Evolutionary conservation across 2,797 vertebrate genomes (phyloP).

Genomic region (Anguilla megastoma): DNA sequence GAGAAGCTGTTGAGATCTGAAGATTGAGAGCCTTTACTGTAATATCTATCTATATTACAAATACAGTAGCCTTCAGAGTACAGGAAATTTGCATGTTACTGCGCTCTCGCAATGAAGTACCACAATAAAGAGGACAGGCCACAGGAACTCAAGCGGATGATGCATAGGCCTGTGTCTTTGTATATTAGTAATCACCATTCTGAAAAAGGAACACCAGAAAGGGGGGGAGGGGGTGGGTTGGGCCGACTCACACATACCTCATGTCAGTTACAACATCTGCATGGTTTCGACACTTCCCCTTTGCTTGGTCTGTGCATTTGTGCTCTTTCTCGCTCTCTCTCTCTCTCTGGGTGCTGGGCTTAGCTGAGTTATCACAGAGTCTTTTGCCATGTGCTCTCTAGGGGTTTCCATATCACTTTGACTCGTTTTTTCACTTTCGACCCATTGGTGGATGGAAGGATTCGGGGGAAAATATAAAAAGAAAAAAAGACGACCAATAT

Average conservation of each 20-base stretch:
- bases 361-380: conserved; percentile 20
- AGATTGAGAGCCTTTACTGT: background rate
- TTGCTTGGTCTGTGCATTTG: conserved; percentile 26
- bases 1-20: background rate
- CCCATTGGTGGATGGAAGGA: conserved; percentile 32
- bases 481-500: conserved; percentile 26
- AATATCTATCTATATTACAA: background rate
- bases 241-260: conserved; percentile 52
- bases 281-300: conserved; percentile 56
- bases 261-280: conserved; percentile 54
- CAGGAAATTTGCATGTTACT: background rate
- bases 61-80: background rate
- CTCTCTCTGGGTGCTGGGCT: conserved; percentile 6
- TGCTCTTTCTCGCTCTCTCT: conserved; percentile 30
- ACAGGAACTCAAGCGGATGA: background rate
- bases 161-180: background rate
- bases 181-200: conserved; percentile 34
- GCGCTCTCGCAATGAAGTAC: background rate
- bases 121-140: background rate
- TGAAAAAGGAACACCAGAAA: conserved; percentile 50
- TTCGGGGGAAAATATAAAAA: conserved; percentile 27
- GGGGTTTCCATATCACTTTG: conserved; percentile 18
- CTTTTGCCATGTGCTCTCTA: conserved; percentile 20
- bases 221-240: background rate
- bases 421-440: background rate